Evolutionary conservation across 2,888 invertebrate species (phyloP), one percentile per base, ranked within the genome.

Genomic region (Leucozona laternaria): DNA sequence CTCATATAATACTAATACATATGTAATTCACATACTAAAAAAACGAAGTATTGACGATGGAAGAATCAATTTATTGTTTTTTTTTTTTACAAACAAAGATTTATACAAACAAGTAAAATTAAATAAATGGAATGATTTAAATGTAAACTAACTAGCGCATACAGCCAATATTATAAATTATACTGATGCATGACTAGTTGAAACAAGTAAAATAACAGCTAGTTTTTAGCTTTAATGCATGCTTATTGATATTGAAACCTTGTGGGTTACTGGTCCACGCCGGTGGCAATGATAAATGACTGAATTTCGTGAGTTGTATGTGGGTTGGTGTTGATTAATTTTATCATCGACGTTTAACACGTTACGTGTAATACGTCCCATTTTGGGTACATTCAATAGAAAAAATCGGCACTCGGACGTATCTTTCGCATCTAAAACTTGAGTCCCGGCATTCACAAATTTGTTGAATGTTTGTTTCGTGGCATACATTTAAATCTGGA

Each of bases 1-100:
- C 68, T 85, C 77, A 55, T 75, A 80, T 68, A 72, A 68, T 80
- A 85, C 72, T 80, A 45, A 80, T 84, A 72, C 72, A 80, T 77
- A n/a, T n/a, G n/a, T n/a, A 22, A 77, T 70, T 84, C 57, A 71
- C 53, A 60, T 55, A 79, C 48, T 50, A 73, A 20, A 70, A 10
- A 73, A 77, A 31, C 31, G 8, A 31, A 64, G 53, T 76, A 84
- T 79, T 79, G 72, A 58, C 50, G 22, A 60, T 31, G 17, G 22
- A 64, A 72, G 45, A 53, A 76, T 68, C 53, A 34, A 48, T 64
- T 48, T 70, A 62, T 57, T 31, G 37, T 20, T 34, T 57, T 31
- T 31, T 57, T 57, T 57, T 31, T 57, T 28, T 31, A 31, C 31
- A 31, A 31, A 55, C 55, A 55, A n/a, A 55, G 5, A 17, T 57